Evolutionary conservation across 2,888 invertebrate species (phyloP).

Genomic region (Troides oblongomaculatus): DNA sequence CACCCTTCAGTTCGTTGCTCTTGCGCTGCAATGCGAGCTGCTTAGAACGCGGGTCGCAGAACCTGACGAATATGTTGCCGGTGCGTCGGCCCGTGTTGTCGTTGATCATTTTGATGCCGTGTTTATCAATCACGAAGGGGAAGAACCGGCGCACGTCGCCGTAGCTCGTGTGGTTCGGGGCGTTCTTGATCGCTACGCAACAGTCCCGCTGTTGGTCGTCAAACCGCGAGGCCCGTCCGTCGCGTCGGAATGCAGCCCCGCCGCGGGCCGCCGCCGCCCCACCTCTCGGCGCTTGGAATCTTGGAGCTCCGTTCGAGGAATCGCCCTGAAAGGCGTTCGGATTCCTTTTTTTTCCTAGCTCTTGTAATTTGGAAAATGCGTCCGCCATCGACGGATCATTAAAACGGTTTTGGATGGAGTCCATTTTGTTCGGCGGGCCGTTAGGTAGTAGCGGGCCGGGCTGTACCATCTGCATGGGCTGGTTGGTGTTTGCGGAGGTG

Average conservation of each 20-base stretch:
- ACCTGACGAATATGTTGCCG: slow-evolving; percentile 89
- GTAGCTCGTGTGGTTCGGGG: slow-evolving; percentile 88
- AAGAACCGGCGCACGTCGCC: slow-evolving; percentile 92
- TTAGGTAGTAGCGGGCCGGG: slow-evolving; percentile 41
- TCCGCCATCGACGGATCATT: slow-evolving; percentile 58
- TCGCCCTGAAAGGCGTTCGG: slow-evolving; percentile 79
- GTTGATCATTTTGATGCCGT: slow-evolving; percentile 92
- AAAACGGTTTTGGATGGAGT: slow-evolving; percentile 43
- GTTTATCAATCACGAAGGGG: slow-evolving; percentile 89
- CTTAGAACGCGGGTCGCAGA: slow-evolving; percentile 84
- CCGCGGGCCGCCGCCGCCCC: slow-evolving; percentile 42
- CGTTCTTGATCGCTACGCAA: slow-evolving; percentile 86
- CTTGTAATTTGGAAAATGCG: slow-evolving; percentile 63
- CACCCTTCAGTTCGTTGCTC: slow-evolving; percentile 83
- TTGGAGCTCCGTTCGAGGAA: slow-evolving; percentile 46
- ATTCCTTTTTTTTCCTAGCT: slow-evolving; percentile 79
- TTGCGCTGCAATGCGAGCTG: slow-evolving; percentile 85
- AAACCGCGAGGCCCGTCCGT: slow-evolving; percentile 54
- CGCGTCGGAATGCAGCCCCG: slow-evolving; percentile 50
- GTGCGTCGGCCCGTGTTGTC: slow-evolving; percentile 89
- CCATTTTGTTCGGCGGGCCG: slow-evolving; percentile 37
- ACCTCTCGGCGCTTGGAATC: slow-evolving; percentile 40
- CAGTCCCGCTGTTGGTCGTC: slow-evolving; percentile 56
- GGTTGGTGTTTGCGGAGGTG: slow-evolving; percentile 34
- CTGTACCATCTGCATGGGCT: slow-evolving; percentile 38